Base-by-base conservation (phyloP, 2,797 vertebrate species). In the Siniperca obscura region DNA sequence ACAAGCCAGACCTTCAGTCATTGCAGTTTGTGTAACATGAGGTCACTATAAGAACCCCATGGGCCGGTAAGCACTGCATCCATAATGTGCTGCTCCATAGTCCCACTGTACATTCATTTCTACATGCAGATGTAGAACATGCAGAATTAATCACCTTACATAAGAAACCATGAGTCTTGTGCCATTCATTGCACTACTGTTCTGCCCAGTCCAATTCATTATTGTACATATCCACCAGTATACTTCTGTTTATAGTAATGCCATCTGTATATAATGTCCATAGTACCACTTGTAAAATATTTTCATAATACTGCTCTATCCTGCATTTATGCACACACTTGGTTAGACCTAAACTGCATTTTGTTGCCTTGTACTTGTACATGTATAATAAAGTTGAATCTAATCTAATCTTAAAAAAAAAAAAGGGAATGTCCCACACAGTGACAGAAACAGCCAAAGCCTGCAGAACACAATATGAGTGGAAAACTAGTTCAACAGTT, bases 101-200 rank as follows among this genome's bases (percentile, higher is more conserved):
- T 44, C 22, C 14, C 40, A 10, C 13, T 9, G 17, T 67, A 9
- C n/a, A 9, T 57, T 57, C 6, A 68, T 59, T 52, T 72, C 64
- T 62, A 38, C 74, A 76, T 67, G 69, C 38, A 57, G 30, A 14
- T 74, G 55, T 77, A 34, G 64, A 60, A 71, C 61, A 38, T 65
- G 60, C 22, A 66, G 27, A 61, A 16, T 74, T 77, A 67, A 87
- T 80, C 60, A 68, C n/a, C 34, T 85, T 80, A 68, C 48, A 52
- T 77, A 74, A 74, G 67, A 65, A 74, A 46, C 21, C 34, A 52
- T 5, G 21, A 52, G 60, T 17, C 22, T 21, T 25, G 1, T 53
- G 34, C 61, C 40, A 30, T 30, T 30, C 30, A 30, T 30, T 30
- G 30, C 30, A 30, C 30, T 30, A 30, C 30, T 30, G 30, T 30